These are phyloP conservation scores for Brachypalpus laphriformis DNA, from an alignment of 2,888 invertebrate species.

Conservation along the genomic window DNA sequence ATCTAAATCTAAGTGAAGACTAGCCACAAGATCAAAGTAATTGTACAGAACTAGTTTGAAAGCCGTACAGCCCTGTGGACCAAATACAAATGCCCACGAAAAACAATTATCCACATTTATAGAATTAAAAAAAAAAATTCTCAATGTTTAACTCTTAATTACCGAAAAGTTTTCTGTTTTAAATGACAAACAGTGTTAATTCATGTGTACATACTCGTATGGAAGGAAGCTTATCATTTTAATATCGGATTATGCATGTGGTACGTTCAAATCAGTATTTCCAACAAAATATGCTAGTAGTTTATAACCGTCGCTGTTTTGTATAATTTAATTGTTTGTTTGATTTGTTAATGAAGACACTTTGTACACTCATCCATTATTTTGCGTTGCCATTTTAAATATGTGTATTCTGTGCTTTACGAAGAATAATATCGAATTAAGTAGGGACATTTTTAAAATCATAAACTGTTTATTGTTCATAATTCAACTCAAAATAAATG, in stretches of 20 bases:
- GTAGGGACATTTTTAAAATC: neutral
- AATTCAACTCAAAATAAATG: neutral
- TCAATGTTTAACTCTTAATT: constrained; percentile 2
- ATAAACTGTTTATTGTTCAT: neutral
- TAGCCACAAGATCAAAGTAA: too few relatives aligned
- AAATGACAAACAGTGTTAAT: neutral
- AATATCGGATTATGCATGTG: constrained; percentile 11
- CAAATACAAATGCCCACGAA: too few relatives aligned
- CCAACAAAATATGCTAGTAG: neutral
- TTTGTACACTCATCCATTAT: neutral
- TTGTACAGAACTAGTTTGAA: too few relatives aligned
- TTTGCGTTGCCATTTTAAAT: neutral
- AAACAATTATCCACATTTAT: too few relatives aligned
- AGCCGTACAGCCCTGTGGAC: too few relatives aligned
- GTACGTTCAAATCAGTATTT: neutral
- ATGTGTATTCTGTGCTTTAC: neutral
- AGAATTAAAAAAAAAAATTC: neutral
- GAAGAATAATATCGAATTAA: constrained; percentile 12
- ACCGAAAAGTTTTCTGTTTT: neutral
- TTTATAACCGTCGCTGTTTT: neutral
- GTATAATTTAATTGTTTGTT: neutral
- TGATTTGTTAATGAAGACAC: constrained; percentile 18
- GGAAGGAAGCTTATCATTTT: constrained; percentile 1
- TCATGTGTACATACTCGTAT: neutral
- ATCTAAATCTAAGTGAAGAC: too few relatives aligned